Conservation (phyloP, 2,888 invertebrate species). For the Chrysodeixis includens region DNA sequence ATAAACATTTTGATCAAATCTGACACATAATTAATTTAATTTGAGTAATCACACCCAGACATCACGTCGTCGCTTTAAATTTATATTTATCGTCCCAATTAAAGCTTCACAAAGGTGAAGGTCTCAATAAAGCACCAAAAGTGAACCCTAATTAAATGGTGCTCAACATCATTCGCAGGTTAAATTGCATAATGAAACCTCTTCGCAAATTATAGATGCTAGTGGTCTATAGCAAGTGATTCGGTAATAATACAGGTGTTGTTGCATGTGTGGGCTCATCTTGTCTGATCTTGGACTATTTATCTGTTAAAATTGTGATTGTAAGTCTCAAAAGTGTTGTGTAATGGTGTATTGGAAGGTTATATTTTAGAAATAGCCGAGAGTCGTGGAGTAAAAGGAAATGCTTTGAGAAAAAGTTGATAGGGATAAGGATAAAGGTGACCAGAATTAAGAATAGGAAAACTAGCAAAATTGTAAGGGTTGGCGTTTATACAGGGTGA, state of each 20-base stretch:
- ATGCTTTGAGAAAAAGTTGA: too few relatives aligned
- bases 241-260: conserved; percentile 12
- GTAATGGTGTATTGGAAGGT: not conserved
- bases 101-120: not conserved
- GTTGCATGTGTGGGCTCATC: conserved; percentile 12
- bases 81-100: not conserved
- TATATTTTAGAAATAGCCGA: too few relatives aligned
- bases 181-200: not conserved
- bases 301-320: conserved; percentile 19
- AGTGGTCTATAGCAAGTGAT: not conserved
- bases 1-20: too few relatives aligned
- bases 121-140: not conserved
- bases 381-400: too few relatives aligned
- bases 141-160: not conserved
- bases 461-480: too few relatives aligned
- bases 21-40: too few relatives aligned
- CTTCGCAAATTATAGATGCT: not conserved
- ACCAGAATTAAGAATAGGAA: too few relatives aligned
- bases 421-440: too few relatives aligned
- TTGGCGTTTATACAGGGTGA: too few relatives aligned
- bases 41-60: not conserved
- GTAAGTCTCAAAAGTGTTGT: not conserved
- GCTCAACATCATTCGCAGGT: not conserved
- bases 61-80: not conserved
- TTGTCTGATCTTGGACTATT: conserved; percentile 44